Percentiles rank a stretch among this genome's conserved stretches.
phyloP scores from a whole-genome alignment of 2,113 vertebrate genomes.

The Pycnonotus jocosus region DNA sequence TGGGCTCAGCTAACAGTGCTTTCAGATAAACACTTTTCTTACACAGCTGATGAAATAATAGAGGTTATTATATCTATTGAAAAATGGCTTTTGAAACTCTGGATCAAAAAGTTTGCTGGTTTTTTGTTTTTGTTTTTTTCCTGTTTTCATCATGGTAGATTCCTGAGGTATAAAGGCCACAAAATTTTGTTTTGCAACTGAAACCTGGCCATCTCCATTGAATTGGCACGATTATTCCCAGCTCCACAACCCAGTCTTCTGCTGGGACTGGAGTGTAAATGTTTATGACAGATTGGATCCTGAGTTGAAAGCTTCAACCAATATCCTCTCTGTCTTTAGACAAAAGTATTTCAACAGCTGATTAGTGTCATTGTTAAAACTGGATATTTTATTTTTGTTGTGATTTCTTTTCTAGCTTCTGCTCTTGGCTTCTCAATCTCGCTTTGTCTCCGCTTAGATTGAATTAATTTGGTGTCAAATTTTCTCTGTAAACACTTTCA shows the following conservation, averaged over 20 bases:
- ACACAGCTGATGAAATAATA: neutral
- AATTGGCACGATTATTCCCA: neutral
- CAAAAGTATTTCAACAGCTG: constrained; percentile 1
- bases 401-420: neutral
- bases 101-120: neutral
- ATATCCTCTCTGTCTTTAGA: neutral
- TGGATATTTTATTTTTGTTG: neutral
- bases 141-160: neutral
- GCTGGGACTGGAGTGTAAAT: neutral
- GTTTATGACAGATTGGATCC: neutral
- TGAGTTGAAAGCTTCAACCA: neutral
- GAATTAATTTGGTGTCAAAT: neutral
- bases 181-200: neutral
- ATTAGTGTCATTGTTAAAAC: neutral
- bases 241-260: neutral
- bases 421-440: neutral
- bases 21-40: neutral
- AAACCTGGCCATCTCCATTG: neutral
- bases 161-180: neutral
- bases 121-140: neutral
- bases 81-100: neutral
- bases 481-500: neutral
- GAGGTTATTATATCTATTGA: neutral
- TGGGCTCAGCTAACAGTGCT: neutral
- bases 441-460: neutral